These are phyloP conservation scores for Cydia amplana DNA, from an alignment of 1,140 invertebrate genomes.

Conservation along the genomic window DNA sequence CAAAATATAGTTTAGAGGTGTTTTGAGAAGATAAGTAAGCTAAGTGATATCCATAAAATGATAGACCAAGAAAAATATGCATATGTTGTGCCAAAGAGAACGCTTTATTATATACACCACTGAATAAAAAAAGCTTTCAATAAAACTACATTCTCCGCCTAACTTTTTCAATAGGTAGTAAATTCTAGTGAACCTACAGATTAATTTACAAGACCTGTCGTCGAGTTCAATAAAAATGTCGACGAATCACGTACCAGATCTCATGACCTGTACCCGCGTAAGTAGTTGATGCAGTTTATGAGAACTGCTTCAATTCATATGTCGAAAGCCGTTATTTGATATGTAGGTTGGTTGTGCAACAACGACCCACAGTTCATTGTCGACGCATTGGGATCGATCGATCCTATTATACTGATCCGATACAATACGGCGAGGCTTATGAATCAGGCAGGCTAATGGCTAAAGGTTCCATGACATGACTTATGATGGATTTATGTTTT, in stretches of 20 bases:
- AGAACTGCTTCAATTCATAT: constrained; percentile 35
- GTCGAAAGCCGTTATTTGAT: constrained; percentile 59
- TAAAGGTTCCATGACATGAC: constrained; percentile 18
- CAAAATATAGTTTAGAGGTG: background rate
- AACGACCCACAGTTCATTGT: constrained; percentile 67
- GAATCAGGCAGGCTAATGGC: constrained; percentile 21
- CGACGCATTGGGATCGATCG: constrained; percentile 59
- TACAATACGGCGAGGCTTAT: constrained; percentile 37
- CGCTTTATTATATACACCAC: too few species aligned
- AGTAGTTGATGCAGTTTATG: constrained; percentile 14
- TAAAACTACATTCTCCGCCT: too few species aligned
- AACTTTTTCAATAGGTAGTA: too few species aligned
- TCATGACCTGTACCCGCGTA: background rate
- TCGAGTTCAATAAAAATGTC: background rate
- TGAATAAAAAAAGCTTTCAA: too few species aligned
- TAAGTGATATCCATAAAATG: background rate
- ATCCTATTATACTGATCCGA: constrained; percentile 52
- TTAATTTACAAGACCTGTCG: background rate
- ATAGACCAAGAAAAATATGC: too few species aligned
- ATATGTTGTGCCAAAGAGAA: too few species aligned
- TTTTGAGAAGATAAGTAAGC: background rate
- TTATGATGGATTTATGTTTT: constrained; percentile 29
- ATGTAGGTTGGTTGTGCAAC: constrained; percentile 58
- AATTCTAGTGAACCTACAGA: background rate
- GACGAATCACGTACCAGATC: background rate